These are phyloP conservation scores for Nysson spinosus DNA, from an alignment of 2,888 invertebrate genomes.

Conservation along the genomic window DNA sequence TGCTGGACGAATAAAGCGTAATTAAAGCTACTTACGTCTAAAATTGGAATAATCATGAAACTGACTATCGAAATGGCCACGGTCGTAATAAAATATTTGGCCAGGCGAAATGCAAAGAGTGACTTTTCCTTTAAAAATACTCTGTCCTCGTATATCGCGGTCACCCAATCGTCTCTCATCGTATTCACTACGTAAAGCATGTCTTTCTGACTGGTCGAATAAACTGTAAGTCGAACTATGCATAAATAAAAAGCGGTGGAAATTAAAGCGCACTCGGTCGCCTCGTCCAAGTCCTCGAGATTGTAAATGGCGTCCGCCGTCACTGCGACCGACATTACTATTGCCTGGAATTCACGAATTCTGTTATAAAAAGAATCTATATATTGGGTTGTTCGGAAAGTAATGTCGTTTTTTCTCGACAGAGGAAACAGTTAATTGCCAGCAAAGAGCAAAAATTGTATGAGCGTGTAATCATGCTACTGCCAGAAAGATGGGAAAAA, in stretches of 20 bases:
- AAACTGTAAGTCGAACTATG: slow-evolving; percentile 58
- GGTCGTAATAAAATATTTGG: slow-evolving; percentile 66
- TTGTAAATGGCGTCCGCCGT: slow-evolving; percentile 56
- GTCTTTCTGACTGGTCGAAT: slow-evolving; percentile 54
- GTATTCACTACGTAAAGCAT: slow-evolving; percentile 60
- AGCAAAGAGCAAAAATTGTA: too few relatives aligned
- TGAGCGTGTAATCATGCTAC: too few relatives aligned
- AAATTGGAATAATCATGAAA: slow-evolving; percentile 55
- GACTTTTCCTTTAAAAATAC: slow-evolving; percentile 59
- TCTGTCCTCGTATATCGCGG: slow-evolving; percentile 48
- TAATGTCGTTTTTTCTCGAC: too few relatives aligned
- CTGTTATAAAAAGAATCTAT: too few relatives aligned
- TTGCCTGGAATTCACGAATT: slow-evolving; percentile 34
- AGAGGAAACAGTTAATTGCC: too few relatives aligned
- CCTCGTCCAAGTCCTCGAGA: slow-evolving; percentile 61
- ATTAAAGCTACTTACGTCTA: slow-evolving; percentile 61
- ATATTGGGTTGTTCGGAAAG: too few relatives aligned
- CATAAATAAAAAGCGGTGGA: slow-evolving; percentile 56
- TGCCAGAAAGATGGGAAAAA: too few relatives aligned
- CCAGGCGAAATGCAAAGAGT: slow-evolving; percentile 54
- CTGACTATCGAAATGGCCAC: slow-evolving; percentile 41
- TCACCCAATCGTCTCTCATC: slow-evolving; percentile 67
- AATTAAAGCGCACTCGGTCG: slow-evolving; percentile 65
- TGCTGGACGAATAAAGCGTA: too few relatives aligned
- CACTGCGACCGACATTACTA: slow-evolving; percentile 29